Base-by-base conservation (phyloP, 2,797 vertebrate genomes). In the Mormyrops attenuatus region DNA sequence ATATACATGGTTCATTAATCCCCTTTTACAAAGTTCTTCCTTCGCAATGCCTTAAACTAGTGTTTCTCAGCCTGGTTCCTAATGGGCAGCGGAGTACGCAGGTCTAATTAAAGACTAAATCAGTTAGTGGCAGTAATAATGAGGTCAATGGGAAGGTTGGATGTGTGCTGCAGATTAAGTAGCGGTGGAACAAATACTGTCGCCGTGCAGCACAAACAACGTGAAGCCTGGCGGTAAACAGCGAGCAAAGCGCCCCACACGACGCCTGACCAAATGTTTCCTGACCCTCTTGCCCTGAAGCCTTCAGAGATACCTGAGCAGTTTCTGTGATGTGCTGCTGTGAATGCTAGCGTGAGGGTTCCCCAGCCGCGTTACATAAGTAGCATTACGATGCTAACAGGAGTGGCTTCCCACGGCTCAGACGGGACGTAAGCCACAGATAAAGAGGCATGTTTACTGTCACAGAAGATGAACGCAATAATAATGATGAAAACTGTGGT, bases 41-140 rank as follows among this genome's bases (percentile, higher is more conserved):
- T 22, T 85, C 26, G n/a, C 41, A 49, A 50, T 47, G 44, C 20
- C 49, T 85, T 50, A 85, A 47, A 85, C 5, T 44, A 82, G 47
- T 49, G 82, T 7, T 50, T 49, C 82, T 85, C n/a, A 26, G 44
- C 47, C 82, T 50, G 41, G 17, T 22, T 85, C 9, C 22, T 85
- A 50, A 44, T 85, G 82, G 44, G 82, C 47, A 8, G 47, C 41
- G 49, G 22, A 44, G 47, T 22, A 22, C 49, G 44, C 47, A 50
- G 82, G 73, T 85, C 82, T 85, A 47, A 49, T 85, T 85, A 85
- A 85, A 85, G 82, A 50, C 82, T 85, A 49, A 85, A 85, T 85
- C 47, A 50, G 41, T 50, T n/a, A 22, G n/a, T 49, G 41, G 47
- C 41, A 26, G 47, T 49, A 50, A 85, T 50, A 85, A 85, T 49